Conservation (phyloP, 2,797 vertebrate species). For the Paratrypauchen microcephalus region DNA sequence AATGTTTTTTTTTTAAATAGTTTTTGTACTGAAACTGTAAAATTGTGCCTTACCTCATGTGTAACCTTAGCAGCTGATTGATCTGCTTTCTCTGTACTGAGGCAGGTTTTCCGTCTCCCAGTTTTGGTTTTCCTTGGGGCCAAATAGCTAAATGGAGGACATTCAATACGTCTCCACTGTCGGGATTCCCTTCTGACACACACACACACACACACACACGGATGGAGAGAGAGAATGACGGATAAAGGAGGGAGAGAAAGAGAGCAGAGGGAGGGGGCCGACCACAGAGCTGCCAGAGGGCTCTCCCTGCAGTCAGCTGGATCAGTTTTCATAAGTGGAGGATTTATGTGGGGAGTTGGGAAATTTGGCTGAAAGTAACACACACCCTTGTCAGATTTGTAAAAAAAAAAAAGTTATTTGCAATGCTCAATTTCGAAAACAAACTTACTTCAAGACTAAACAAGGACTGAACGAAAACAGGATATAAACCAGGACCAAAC, state of each 20-base stretch:
- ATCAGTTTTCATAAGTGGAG: slow-evolving; percentile 73
- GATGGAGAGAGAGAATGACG: not conserved
- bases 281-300: slow-evolving; percentile 61
- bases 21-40: slow-evolving; percentile 13
- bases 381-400: not conserved
- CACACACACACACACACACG: slow-evolving; percentile 31
- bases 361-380: slow-evolving; percentile 34
- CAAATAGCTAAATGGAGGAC: slow-evolving; percentile 62
- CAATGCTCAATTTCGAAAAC: not conserved
- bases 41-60: slow-evolving; percentile 25
- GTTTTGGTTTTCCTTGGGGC: slow-evolving; percentile 43
- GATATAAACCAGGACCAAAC: not conserved
- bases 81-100: slow-evolving; percentile 43
- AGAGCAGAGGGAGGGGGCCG: not conserved
- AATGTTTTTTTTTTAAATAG: too few species aligned
- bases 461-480: not conserved
- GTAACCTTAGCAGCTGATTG: slow-evolving; percentile 32
- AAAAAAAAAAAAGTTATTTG: not conserved
- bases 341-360: slow-evolving; percentile 59
- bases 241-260: not conserved
- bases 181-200: slow-evolving; percentile 65
- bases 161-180: slow-evolving; percentile 69
- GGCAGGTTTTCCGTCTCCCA: slow-evolving; percentile 35
- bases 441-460: not conserved
- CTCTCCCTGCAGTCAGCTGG: slow-evolving; percentile 71